Evolutionary conservation across 2,888 invertebrate genomes (phyloP).

Genomic region (Tuberolachnus salignus): DNA sequence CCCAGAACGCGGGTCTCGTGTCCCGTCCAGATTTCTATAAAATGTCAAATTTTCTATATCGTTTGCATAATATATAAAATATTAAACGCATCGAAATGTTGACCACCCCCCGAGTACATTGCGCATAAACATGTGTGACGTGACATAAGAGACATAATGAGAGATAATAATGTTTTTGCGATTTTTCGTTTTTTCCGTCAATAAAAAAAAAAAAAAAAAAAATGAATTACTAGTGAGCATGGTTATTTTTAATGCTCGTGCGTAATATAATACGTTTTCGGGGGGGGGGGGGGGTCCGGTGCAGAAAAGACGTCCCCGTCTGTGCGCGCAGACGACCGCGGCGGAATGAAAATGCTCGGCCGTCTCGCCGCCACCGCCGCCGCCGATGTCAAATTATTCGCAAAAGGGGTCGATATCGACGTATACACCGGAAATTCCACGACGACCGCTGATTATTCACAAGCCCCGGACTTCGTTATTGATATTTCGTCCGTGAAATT

Average conservation of each 20-base stretch:
- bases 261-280: slow-evolving; percentile 1
- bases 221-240: not conserved
- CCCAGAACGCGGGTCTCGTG: too few relatives aligned
- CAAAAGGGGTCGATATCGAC: slow-evolving; percentile 38
- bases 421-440: slow-evolving; percentile 32
- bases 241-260: too few relatives aligned
- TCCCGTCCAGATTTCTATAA: too few relatives aligned
- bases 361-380: slow-evolving; percentile 6
- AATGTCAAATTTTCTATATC: too few relatives aligned
- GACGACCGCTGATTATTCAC: slow-evolving; percentile 53
- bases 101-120: too few relatives aligned
- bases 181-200: too few relatives aligned
- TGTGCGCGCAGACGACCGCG: not conserved
- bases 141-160: not conserved
- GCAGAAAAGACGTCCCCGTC: not conserved
- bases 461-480: slow-evolving; percentile 48
- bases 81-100: too few relatives aligned
- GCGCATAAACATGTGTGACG: too few relatives aligned
- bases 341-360: slow-evolving; percentile 10
- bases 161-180: not conserved
- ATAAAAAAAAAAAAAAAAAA: too few relatives aligned
- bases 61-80: too few relatives aligned
- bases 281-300: not conserved
- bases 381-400: slow-evolving; percentile 35
- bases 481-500: slow-evolving; percentile 56